A percentile compares a stretch with the other conserved stretches of the same genome.
phyloP scores from a whole-genome alignment of 2,113 vertebrate species.

The Nibea albiflora region DNA sequence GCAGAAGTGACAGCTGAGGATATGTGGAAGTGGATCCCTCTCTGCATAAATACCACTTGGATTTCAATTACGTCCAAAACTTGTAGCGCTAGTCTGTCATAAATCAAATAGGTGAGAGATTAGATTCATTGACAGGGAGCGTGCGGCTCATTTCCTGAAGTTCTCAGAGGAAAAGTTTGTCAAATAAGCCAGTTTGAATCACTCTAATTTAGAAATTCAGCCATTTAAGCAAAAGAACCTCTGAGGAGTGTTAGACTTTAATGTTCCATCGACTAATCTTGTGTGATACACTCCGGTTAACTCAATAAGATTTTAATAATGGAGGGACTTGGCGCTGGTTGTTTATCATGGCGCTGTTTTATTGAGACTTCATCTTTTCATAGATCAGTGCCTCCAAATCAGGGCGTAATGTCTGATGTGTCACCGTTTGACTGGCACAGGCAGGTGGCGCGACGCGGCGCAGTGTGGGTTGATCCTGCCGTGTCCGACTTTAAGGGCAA shows the following conservation, averaged over 20 bases:
- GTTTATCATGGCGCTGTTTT: conserved; percentile 40
- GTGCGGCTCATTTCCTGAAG: conserved; percentile 50
- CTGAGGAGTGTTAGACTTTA: conserved; percentile 33
- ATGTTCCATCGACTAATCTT: conserved; percentile 46
- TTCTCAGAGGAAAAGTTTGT: conserved; percentile 63
- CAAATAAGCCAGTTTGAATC: conserved; percentile 48
- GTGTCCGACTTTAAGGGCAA: conserved; percentile 62
- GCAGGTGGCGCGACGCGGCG: conserved; percentile 69
- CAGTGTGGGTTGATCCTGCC: conserved; percentile 49
- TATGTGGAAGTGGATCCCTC: conserved; percentile 72
- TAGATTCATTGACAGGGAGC: conserved; percentile 58
- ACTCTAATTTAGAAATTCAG: conserved; percentile 50
- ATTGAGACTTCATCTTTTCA: conserved; percentile 36
- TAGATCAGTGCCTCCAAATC: conserved; percentile 30
- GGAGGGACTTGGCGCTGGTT: conserved; percentile 41
- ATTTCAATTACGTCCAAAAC: conserved; percentile 77
- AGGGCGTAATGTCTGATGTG: conserved; percentile 54
- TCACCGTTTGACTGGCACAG: conserved; percentile 60
- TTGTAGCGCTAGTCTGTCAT: conserved; percentile 50
- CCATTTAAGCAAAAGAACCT: conserved; percentile 54
- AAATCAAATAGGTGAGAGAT: conserved; percentile 73
- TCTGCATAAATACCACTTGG: conserved; percentile 73
- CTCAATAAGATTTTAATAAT: conserved; percentile 46
- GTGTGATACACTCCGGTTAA: conserved; percentile 48
- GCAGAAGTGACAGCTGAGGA: conserved; percentile 80